Percentiles rank a stretch among this genome's conserved stretches.
These are phyloP conservation scores for Aplodontia rufa DNA, from an alignment of 2,113 vertebrate species.

Conservation along the genomic window DNA sequence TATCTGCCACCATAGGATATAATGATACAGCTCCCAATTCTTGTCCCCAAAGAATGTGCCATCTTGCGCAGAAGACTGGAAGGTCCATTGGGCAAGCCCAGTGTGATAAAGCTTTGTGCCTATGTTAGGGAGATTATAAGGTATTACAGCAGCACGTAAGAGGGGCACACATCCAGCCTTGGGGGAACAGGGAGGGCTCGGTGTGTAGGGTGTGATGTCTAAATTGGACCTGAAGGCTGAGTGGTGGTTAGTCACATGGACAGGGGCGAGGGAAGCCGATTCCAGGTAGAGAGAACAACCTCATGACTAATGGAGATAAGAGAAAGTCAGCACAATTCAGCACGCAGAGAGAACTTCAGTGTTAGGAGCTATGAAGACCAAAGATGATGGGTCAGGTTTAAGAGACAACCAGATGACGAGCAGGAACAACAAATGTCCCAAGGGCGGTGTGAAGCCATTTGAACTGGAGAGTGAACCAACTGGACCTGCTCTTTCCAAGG, in stretches of 20 bases:
- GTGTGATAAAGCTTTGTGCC: background rate
- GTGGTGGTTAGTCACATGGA: background rate
- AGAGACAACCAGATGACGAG: background rate
- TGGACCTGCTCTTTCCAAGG: background rate
- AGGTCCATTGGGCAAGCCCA: background rate
- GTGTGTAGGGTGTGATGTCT: background rate
- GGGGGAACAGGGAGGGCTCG: background rate
- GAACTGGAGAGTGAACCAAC: background rate
- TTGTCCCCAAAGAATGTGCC: background rate
- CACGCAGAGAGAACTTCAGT: background rate
- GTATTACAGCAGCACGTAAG: background rate
- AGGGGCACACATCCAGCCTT: background rate
- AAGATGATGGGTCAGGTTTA: background rate
- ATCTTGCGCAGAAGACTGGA: background rate
- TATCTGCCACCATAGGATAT: background rate
- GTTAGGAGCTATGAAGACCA: background rate
- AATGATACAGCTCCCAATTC: background rate
- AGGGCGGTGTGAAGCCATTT: background rate
- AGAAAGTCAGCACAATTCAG: background rate
- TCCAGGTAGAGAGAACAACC: background rate
- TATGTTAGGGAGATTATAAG: background rate
- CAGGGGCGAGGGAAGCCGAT: background rate
- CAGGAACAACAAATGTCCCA: background rate
- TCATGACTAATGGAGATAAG: background rate
- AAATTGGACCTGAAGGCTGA: background rate